Percentiles rank a stretch among this genome's conserved stretches.
Evolutionary conservation across 2,888 invertebrate genomes (phyloP).

Genomic region (Lutraria lutraria): DNA sequence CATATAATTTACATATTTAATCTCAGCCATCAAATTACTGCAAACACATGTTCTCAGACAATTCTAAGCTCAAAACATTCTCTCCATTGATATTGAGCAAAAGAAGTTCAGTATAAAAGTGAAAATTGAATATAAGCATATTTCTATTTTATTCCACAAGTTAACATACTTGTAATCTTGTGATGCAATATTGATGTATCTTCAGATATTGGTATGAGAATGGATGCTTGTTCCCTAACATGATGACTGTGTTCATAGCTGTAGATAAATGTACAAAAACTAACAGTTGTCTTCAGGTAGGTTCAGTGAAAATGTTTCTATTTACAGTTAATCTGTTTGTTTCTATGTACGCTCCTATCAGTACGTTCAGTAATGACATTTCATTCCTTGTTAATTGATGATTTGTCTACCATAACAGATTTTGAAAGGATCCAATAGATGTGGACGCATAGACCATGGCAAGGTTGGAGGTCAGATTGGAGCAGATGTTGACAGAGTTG

Average conservation of each 20-base stretch:
- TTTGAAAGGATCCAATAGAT: conserved; percentile 82
- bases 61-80: too few relatives aligned
- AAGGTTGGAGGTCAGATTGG: conserved; percentile 83
- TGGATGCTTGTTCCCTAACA: conserved; percentile 2
- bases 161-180: not conserved
- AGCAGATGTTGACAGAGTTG: conserved; percentile 81
- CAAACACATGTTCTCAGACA: too few relatives aligned
- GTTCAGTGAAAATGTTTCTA: not conserved
- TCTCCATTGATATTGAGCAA: too few relatives aligned
- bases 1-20: too few relatives aligned
- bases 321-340: too few relatives aligned
- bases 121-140: too few relatives aligned
- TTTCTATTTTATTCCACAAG: not conserved
- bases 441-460: conserved; percentile 84
- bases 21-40: too few relatives aligned
- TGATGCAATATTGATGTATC: not conserved
- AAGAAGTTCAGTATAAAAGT: too few relatives aligned
- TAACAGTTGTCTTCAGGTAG: conserved; percentile 85
- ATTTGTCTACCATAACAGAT: conserved; percentile 60
- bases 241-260: conserved; percentile 77
- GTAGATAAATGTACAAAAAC: conserved; percentile 80
- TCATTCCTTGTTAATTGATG: not conserved
- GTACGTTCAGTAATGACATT: too few relatives aligned
- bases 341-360: too few relatives aligned
- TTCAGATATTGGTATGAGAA: conserved; percentile 7